Evolutionary conservation across 2,113 vertebrate species (phyloP).

Genomic region (Mus spicilegus): DNA sequence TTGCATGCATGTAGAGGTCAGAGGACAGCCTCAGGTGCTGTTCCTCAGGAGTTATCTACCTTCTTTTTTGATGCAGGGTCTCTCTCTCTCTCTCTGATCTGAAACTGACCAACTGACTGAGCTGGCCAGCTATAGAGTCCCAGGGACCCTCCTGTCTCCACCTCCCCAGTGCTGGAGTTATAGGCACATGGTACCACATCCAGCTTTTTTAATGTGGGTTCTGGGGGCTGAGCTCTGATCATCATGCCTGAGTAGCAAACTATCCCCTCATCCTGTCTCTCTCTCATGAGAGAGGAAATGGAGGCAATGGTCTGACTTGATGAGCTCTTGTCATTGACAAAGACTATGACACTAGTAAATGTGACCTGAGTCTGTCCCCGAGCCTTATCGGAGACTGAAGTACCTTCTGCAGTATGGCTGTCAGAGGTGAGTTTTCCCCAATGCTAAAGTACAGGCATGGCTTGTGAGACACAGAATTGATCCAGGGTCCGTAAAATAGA

Average conservation of each 20-base stretch:
- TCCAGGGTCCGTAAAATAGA: too few relatives aligned
- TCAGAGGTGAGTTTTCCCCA: not conserved
- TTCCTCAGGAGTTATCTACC: not conserved
- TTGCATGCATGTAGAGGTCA: too few relatives aligned
- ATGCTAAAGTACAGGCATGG: not conserved
- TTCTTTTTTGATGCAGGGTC: too few relatives aligned
- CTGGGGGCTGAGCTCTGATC: not conserved
- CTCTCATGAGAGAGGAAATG: not conserved
- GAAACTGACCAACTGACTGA: not conserved
- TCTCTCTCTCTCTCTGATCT: not conserved
- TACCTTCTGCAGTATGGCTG: rapidly evolving
- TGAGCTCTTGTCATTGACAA: not conserved
- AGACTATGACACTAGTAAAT: not conserved
- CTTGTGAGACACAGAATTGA: not conserved
- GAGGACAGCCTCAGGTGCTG: not conserved
- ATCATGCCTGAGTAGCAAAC: too few relatives aligned
- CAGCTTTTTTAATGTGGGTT: not conserved
- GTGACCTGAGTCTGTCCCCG: not conserved
- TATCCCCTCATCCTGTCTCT: too few relatives aligned
- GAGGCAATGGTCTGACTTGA: not conserved
- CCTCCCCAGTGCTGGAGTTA: too few relatives aligned
- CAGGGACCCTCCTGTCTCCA: not conserved
- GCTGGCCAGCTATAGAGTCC: not conserved
- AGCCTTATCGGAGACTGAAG: not conserved
- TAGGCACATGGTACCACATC: too few relatives aligned